Percentiles rank a stretch among this genome's conserved stretches.
Conservation (phyloP, 2,888 invertebrate species). For the Himalopsyche japonica region DNA sequence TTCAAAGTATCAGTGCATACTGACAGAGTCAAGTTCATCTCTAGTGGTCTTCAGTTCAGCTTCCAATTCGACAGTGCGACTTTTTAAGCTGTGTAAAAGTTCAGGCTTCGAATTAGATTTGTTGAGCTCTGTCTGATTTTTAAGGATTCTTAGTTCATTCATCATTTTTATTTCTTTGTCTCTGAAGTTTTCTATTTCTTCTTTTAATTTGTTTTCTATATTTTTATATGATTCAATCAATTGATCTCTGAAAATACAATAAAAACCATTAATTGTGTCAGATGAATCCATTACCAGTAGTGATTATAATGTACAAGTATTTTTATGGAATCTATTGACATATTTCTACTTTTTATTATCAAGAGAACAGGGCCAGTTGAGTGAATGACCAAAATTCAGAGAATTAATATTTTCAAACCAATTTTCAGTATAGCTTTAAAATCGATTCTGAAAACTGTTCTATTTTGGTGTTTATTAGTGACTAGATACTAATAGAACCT, state of each 20-base stretch:
- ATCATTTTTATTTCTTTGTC: constrained; percentile 43
- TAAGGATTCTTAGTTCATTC: constrained; percentile 44
- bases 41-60: constrained; percentile 44
- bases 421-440: too few relatives aligned
- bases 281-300: too few relatives aligned
- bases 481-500: too few relatives aligned
- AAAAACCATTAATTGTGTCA: background rate
- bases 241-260: constrained; percentile 27
- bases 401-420: too few relatives aligned
- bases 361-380: too few relatives aligned
- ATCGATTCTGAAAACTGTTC: too few relatives aligned
- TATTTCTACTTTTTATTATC: too few relatives aligned
- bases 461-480: too few relatives aligned
- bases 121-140: constrained; percentile 48
- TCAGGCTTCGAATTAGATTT: constrained; percentile 44
- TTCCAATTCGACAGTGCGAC: constrained; percentile 46
- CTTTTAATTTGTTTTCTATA: constrained; percentile 47
- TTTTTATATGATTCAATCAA: constrained; percentile 43
- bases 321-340: too few relatives aligned
- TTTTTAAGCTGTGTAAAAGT: constrained; percentile 44
- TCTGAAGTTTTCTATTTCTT: constrained; percentile 45
- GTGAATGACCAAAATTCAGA: too few relatives aligned
- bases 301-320: too few relatives aligned
- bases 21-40: constrained; percentile 22
- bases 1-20: too few relatives aligned